Conservation (phyloP, 2,888 invertebrate species). For the Papilio protenor region DNA sequence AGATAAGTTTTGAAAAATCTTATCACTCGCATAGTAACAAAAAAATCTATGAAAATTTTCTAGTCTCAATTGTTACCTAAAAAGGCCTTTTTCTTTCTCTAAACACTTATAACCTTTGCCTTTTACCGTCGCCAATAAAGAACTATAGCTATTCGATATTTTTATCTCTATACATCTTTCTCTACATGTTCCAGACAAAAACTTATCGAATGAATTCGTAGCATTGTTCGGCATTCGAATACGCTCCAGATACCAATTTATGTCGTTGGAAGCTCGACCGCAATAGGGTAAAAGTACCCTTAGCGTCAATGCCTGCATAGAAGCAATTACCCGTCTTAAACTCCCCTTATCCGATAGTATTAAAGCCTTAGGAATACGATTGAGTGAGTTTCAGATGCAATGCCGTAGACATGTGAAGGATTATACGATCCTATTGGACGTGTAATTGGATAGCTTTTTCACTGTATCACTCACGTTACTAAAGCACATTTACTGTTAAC, state of each 20-base stretch:
- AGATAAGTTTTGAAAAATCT: no score
- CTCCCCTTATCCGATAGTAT: conserved; percentile 19
- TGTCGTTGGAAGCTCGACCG: conserved; percentile 22
- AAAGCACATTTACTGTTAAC: not conserved
- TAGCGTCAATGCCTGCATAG: conserved; percentile 11
- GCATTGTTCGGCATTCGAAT: conserved; percentile 20
- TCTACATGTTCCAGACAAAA: not conserved
- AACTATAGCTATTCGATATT: not conserved
- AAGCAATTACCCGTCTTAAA: conserved; percentile 25
- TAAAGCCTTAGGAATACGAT: conserved; percentile 25
- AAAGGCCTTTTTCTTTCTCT: no score
- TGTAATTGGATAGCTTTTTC: conserved; percentile 12
- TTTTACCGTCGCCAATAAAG: not conserved
- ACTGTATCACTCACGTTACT: not conserved
- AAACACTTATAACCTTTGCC: not conserved
- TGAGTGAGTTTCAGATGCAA: conserved; percentile 22
- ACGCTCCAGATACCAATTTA: conserved; percentile 13
- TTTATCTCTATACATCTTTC: not conserved
- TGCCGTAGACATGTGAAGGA: conserved; percentile 19
- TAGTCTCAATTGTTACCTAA: not conserved
- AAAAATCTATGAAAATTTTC: not conserved
- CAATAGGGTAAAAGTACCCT: conserved; percentile 24
- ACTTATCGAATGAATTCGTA: conserved; percentile 12
- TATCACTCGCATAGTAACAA: no score
- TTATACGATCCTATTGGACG: conserved; percentile 21